A percentile compares a stretch with the other conserved stretches of the same genome.
Conservation (phyloP, 2,797 vertebrate genomes). For the Lepidocolaptes lacrymiger region DNA sequence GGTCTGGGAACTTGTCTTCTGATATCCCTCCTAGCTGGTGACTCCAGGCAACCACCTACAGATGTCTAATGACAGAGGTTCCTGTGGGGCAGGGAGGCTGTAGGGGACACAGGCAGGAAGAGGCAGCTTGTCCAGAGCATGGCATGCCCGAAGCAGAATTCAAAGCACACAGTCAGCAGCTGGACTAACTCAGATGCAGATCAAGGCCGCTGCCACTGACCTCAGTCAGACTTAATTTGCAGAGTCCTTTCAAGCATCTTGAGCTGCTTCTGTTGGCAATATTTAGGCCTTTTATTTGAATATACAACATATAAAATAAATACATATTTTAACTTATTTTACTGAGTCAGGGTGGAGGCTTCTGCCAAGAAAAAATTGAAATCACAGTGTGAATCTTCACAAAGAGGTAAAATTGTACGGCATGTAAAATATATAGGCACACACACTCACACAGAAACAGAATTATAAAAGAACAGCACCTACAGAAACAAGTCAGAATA, state of each 20-base stretch:
- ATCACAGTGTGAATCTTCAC: not conserved
- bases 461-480: not conserved
- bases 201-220: not conserved
- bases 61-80: not conserved
- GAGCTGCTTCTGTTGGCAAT: not conserved
- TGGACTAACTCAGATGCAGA: not conserved
- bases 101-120: not conserved
- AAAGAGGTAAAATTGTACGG: not conserved
- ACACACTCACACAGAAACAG: not conserved
- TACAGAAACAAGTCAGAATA: not conserved
- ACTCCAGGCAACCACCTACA: not conserved
- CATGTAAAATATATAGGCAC: not conserved
- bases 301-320: not conserved
- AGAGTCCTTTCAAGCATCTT: not conserved
- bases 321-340: not conserved
- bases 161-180: not conserved
- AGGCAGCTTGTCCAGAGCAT: not conserved
- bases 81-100: rapidly evolving
- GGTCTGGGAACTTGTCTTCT: not conserved
- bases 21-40: not conserved
- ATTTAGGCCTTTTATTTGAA: not conserved
- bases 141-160: not conserved
- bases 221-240: not conserved
- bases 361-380: not conserved
- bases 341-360: not conserved